These are phyloP conservation scores for Zaprionus capensis DNA, from an alignment of 1,140 invertebrate genomes.

Conservation along the genomic window DNA sequence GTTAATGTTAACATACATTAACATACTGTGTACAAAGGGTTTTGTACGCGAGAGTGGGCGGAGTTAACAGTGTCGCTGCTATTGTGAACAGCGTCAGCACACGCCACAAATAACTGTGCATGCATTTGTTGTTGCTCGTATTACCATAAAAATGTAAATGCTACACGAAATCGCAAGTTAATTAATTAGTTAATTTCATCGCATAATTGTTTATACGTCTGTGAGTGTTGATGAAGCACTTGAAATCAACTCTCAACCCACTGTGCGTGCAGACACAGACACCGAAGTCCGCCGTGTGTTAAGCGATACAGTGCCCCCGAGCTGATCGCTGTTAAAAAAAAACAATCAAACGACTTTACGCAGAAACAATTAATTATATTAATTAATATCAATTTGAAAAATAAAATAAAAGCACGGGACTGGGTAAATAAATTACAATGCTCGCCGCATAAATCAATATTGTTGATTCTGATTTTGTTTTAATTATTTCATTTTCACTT, in stretches of 20 bases:
- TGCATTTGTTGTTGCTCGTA: neutral
- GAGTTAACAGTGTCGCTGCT: conserved; percentile 19
- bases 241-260: neutral
- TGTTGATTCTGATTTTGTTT: conserved; percentile 34
- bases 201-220: conserved; percentile 15
- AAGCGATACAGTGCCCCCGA: neutral
- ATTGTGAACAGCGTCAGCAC: conserved; percentile 14
- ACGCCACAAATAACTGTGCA: neutral
- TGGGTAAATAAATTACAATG: conserved; percentile 54
- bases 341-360: conserved; percentile 39
- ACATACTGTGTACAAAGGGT: neutral
- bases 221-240: neutral
- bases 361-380: conserved; percentile 59
- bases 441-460: conserved; percentile 39
- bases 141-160: conserved; percentile 13
- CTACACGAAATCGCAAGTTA: conserved; percentile 22
- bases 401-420: conserved; percentile 33
- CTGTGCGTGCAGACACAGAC: neutral
- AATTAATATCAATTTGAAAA: conserved; percentile 74
- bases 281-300: neutral
- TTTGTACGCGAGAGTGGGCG: neutral
- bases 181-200: conserved; percentile 44
- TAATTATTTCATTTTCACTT: conserved; percentile 24
- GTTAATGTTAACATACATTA: conserved; percentile 5
- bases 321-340: conserved; percentile 30